These are phyloP conservation scores for Athripsodes cinereus DNA, from an alignment of 2,888 invertebrate species.

Conservation along the genomic window DNA sequence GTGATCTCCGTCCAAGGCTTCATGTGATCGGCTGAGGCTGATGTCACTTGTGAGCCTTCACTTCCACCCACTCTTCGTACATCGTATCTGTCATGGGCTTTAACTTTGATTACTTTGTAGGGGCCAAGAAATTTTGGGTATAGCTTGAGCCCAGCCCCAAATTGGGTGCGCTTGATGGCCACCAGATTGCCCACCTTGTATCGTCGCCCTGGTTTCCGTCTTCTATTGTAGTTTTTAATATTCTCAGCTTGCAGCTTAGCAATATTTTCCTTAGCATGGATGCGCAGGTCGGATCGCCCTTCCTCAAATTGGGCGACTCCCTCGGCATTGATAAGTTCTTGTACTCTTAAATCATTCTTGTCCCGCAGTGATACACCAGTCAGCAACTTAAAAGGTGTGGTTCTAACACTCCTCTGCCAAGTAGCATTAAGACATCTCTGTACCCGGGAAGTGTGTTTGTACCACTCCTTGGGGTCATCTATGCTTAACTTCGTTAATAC, in stretches of 20 bases:
- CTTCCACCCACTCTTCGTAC: constrained; percentile 29
- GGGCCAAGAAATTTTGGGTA: constrained; percentile 33
- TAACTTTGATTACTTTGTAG: constrained; percentile 29
- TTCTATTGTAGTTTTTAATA: constrained; percentile 20
- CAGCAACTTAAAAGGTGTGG: constrained; percentile 29
- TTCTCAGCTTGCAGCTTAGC: constrained; percentile 25
- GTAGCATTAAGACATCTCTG: constrained; percentile 31
- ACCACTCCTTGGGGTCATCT: constrained; percentile 32
- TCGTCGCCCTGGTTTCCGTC: constrained; percentile 13
- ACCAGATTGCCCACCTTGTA: constrained; percentile 28
- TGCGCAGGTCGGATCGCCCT: constrained; percentile 15
- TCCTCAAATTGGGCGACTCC: constrained; percentile 12
- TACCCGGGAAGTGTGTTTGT: constrained; percentile 27
- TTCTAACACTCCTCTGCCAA: constrained; percentile 28
- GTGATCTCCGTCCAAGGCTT: constrained; percentile 25
- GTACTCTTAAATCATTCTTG: constrained; percentile 23
- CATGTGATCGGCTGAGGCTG: constrained; percentile 30
- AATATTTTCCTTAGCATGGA: constrained; percentile 20
- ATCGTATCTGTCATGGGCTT: constrained; percentile 32
- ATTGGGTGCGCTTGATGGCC: constrained; percentile 34
- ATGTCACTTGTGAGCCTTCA: constrained; percentile 30
- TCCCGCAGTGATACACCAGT: constrained; percentile 29
- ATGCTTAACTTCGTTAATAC: constrained; percentile 33
- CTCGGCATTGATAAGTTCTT: background rate
- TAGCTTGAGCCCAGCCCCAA: constrained; percentile 33